Evolutionary conservation across 2,797 vertebrate genomes (phyloP).

Genomic region (Denticeps clupeoides): DNA sequence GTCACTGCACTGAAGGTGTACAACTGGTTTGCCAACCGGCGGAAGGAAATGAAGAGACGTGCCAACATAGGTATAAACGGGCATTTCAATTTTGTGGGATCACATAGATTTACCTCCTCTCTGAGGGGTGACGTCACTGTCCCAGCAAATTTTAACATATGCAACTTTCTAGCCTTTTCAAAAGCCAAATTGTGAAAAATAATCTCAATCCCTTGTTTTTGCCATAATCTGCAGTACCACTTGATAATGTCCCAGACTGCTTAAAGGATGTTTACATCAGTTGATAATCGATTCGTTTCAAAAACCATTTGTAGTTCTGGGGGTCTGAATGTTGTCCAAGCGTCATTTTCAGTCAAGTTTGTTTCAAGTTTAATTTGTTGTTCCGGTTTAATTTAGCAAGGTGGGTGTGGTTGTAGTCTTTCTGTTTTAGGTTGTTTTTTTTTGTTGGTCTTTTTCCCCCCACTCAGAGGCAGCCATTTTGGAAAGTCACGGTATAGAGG

Average conservation of each 20-base stretch:
- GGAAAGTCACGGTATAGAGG: conserved; percentile 73
- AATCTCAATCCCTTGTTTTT: no score
- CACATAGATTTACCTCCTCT: not conserved
- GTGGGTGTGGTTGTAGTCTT: not conserved
- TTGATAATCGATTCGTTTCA: no score
- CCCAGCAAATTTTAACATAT: no score
- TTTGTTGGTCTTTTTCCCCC: not conserved
- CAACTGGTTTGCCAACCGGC: conserved; percentile 75
- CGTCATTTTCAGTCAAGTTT: no score
- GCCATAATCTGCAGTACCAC: no score
- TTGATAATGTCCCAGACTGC: no score
- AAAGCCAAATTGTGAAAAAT: no score
- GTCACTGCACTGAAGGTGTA: conserved; percentile 73
- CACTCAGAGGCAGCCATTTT: conserved; percentile 69
- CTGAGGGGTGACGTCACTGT: no score
- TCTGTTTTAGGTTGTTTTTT: not conserved
- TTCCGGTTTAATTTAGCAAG: not conserved
- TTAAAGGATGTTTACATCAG: no score
- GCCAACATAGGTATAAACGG: conserved; percentile 70
- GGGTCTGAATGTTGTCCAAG: no score
- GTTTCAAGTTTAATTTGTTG: not conserved
- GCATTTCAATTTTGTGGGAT: not conserved
- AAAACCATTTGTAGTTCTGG: no score
- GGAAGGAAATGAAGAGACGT: conserved; percentile 76
- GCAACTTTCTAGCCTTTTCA: no score